Percentiles rank a stretch among this genome's conserved stretches.
Conservation (phyloP, 2,888 invertebrate species). For the Drosophila birchii region DNA sequence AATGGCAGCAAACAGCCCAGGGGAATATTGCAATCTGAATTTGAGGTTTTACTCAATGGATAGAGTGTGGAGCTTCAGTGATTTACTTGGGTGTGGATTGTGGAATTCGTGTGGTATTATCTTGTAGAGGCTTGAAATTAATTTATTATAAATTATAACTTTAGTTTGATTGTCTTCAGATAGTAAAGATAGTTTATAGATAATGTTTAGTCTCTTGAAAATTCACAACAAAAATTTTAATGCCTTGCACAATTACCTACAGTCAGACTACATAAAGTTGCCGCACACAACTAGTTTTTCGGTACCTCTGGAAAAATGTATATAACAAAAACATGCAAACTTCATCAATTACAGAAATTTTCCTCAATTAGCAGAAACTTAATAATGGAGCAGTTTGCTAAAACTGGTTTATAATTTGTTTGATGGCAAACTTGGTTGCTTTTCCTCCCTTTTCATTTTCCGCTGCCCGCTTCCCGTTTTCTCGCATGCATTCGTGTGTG, state of each 20-base stretch:
- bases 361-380: constrained; percentile 66
- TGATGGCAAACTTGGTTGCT: constrained; percentile 26
- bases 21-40: constrained; percentile 38
- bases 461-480: background rate
- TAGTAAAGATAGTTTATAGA: too few relatives aligned
- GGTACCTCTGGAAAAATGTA: background rate
- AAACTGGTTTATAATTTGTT: constrained; percentile 47
- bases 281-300: background rate
- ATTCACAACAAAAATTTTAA: background rate
- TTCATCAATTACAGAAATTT: constrained; percentile 35
- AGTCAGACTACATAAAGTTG: background rate
- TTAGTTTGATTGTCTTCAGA: background rate
- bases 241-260: background rate
- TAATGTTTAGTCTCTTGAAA: too few relatives aligned
- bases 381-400: constrained; percentile 62
- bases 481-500: constrained; percentile 43
- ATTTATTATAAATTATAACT: background rate
- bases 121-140: background rate
- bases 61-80: constrained; percentile 9
- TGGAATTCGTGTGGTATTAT: background rate
- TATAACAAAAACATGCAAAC: constrained; percentile 21
- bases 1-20: constrained; percentile 5
- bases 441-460: constrained; percentile 1
- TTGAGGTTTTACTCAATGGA: constrained; percentile 23
- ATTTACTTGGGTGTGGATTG: constrained; percentile 4